Evolutionary conservation across 2,797 vertebrate species (phyloP), one percentile per base, ranked within the genome.

Genomic region (Falco concolor): DNA sequence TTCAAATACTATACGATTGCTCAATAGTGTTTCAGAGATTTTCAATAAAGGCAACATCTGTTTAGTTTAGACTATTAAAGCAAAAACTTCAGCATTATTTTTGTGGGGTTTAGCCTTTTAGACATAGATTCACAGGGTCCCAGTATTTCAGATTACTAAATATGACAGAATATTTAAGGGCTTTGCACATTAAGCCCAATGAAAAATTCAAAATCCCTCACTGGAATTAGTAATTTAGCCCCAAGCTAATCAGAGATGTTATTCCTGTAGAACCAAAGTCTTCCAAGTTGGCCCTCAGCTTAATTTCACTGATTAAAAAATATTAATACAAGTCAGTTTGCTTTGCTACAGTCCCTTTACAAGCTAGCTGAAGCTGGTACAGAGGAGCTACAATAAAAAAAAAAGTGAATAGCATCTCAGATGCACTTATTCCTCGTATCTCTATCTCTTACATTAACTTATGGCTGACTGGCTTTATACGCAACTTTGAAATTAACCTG

Each of bases 241-340:
- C 73, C 69, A 81, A 94, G 95, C 68, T 91, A 95, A 83, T 81
- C 75, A 93, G 75, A 96, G 61, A 95, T 89, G 88, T 81, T 96
- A 89, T 93, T 95, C 81, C 84, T 94, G 60, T 69, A 90, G 84
- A 94, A 95, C 72, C 61, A 56, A 93, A 95, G 86, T 83, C 90
- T 94, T 96, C 72, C 86, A 94, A 94, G 68, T 78, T 96, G 95
- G 92, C 75, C 84, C 86, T 92, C 72, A 95, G 90, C 84, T 96
- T 95, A 93, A 93, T 89, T 96, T 95, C 87, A 75, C 81, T 83
- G 90, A 96, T 92, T 90, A 91, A 93, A 95, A 96, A 92, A 94
- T 89, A 89, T 74, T 84, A 94, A 94, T 75, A 93, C 60, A 61
- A 95, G 78, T 96, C 95, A 87, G 81, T 90, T 85, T 92, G 72